Base-by-base conservation (phyloP, 2,888 invertebrate genomes). In the Apantesis nais region DNA sequence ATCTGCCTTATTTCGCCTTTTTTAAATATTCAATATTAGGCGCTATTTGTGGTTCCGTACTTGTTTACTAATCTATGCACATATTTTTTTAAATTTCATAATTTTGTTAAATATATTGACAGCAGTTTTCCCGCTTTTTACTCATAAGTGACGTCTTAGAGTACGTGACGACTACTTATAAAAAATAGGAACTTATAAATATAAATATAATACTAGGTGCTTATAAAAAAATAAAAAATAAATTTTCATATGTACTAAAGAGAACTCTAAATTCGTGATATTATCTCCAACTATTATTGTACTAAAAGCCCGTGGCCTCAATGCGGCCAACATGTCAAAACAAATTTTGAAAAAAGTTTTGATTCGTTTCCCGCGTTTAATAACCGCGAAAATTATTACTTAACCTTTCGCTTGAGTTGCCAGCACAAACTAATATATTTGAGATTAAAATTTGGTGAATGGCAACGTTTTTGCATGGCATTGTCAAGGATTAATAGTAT, bases 371-470 rank as follows among this genome's bases (percentile, higher is more conserved):
- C 76, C 80, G 82, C 80, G 74, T 80, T 80, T 91, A 93, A 93
- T 91, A 92, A 91, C 92, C 91, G 91, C 91, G 86, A 90, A 81
- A 89, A 89, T 88, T 88, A 89, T 88, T 85, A 83, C 78, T 74
- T 80, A 84, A 85, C 78, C 84, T 88, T 84, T 86, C 86, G 90
- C 88, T 85, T 87, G 86, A 78, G 78, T 77, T 83, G 86, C 85
- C 85, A 86, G 81, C 78, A 77, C 81, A 83, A 83, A 84, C 85
- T 84, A 85, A 91, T 91, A 88, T 88, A 87, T 87, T 85, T 85
- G 86, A 89, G 90, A 93, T 94, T 92, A 92, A 86, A 87, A 86
- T 89, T 86, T 90, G 83, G 79, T 93, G 92, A 93, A 93, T 93
- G 90, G 87, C 67, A 77, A 73, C 79, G 86, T 91, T 92, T 92